Percentiles rank a stretch among this genome's conserved stretches.
Conservation (phyloP, 2,888 invertebrate genomes). For the Dryocosmus kuriphilus region DNA sequence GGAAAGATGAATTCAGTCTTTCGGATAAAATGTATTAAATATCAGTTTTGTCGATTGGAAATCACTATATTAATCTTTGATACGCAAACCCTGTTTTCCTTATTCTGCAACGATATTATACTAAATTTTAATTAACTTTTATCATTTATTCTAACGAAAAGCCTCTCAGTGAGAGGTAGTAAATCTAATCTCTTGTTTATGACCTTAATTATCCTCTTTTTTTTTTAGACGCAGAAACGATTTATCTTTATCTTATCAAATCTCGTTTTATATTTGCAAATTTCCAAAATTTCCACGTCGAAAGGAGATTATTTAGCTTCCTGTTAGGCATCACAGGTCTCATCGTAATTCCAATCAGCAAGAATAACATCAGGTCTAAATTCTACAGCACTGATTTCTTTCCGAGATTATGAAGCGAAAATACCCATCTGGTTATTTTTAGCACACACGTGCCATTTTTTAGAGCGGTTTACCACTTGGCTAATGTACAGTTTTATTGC, state of each 20-base stretch:
- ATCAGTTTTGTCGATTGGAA: too few relatives aligned
- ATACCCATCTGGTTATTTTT: constrained; percentile 21
- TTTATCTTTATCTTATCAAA: constrained; percentile 22
- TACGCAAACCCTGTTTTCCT: too few relatives aligned
- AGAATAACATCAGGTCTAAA: constrained; percentile 6
- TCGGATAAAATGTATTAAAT: too few relatives aligned
- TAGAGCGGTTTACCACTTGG: neutral
- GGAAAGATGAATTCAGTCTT: too few relatives aligned
- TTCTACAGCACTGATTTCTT: constrained; percentile 19
- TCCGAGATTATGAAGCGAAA: constrained; percentile 23
- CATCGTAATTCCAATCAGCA: constrained; percentile 21
- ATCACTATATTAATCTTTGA: too few relatives aligned
- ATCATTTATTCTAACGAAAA: too few relatives aligned
- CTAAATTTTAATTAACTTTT: too few relatives aligned
- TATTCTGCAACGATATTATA: too few relatives aligned
- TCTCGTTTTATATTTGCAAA: neutral
- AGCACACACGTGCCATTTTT: constrained; percentile 33
- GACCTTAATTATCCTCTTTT: neutral
- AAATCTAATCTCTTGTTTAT: neutral
- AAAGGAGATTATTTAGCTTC: constrained; percentile 12
- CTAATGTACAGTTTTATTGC: neutral
- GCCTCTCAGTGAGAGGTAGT: too few relatives aligned
- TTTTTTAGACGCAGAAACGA: neutral
- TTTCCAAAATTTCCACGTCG: neutral
- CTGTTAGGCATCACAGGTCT: neutral